Evolutionary conservation across 2,888 invertebrate genomes (phyloP).

Genomic region (Clostera curtula): DNA sequence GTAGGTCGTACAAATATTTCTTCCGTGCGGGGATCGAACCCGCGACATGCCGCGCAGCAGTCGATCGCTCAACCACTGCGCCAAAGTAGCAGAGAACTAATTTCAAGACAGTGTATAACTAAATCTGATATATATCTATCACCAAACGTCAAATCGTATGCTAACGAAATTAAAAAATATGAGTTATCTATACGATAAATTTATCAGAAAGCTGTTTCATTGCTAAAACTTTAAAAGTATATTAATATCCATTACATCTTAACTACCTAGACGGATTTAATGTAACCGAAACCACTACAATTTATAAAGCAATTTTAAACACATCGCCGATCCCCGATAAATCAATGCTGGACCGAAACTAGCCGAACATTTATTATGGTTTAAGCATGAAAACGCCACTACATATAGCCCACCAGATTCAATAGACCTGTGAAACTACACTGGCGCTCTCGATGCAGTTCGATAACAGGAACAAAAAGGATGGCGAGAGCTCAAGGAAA

Average conservation of each 20-base stretch:
- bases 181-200: too few relatives aligned
- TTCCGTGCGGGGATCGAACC: too few relatives aligned
- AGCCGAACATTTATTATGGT: constrained; percentile 46
- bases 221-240: too few relatives aligned
- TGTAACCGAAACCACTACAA: constrained; percentile 15
- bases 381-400: constrained; percentile 41
- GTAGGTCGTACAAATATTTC: too few relatives aligned
- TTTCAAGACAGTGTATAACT: too few relatives aligned
- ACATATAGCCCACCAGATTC: constrained; percentile 21
- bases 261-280: constrained; percentile 4
- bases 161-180: too few relatives aligned
- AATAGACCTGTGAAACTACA: constrained; percentile 10
- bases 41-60: too few relatives aligned
- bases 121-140: too few relatives aligned
- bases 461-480: not conserved
- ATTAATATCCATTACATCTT: constrained; percentile 10
- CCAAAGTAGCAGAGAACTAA: too few relatives aligned
- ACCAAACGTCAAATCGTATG: too few relatives aligned
- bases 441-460: not conserved
- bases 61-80: too few relatives aligned
- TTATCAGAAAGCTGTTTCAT: constrained; percentile 1
- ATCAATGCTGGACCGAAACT: constrained; percentile 44
- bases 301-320: constrained; percentile 39
- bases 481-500: not conserved
- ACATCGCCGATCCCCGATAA: constrained; percentile 33